Percentiles rank a stretch among this genome's conserved stretches.
phyloP scores from a whole-genome alignment of 2,113 vertebrate species.

The Thermophis baileyi region DNA sequence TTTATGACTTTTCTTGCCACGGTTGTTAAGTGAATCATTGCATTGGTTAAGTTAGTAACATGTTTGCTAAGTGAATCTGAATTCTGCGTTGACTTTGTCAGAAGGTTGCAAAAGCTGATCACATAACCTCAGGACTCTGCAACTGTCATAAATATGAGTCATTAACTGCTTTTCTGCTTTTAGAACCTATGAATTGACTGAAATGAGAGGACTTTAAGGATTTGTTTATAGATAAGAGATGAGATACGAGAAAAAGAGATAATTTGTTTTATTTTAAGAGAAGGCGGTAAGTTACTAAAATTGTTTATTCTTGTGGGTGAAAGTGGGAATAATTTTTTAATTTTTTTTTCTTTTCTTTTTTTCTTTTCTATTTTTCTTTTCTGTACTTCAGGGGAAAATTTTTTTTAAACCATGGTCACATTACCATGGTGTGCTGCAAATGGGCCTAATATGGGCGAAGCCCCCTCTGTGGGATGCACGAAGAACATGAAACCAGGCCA shows the following conservation, averaged over 20 bases:
- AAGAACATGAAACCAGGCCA: too few relatives aligned
- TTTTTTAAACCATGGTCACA: not conserved
- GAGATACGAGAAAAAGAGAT: not conserved
- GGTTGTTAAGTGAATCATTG: too few relatives aligned
- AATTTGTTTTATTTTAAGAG: not conserved
- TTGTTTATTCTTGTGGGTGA: not conserved
- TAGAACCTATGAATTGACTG: not conserved
- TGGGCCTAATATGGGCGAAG: not conserved
- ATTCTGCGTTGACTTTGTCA: too few relatives aligned
- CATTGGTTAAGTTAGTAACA: too few relatives aligned
- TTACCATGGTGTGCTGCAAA: not conserved
- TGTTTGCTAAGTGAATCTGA: too few relatives aligned
- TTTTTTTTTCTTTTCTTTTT: not conserved
- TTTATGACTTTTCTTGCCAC: not conserved
- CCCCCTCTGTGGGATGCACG: too few relatives aligned
- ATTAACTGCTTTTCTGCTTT: not conserved
- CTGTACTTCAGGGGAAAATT: not conserved
- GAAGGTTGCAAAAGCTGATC: too few relatives aligned
- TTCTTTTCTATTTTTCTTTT: not conserved
- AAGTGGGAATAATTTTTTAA: not conserved
- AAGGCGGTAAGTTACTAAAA: not conserved
- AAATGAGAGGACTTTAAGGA: not conserved
- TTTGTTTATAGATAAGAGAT: not conserved
- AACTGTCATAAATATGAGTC: too few relatives aligned
- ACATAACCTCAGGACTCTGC: too few relatives aligned